These are phyloP conservation scores for Phoenicopterus ruber DNA, from an alignment of 2,113 vertebrate species.

Conservation along the genomic window DNA sequence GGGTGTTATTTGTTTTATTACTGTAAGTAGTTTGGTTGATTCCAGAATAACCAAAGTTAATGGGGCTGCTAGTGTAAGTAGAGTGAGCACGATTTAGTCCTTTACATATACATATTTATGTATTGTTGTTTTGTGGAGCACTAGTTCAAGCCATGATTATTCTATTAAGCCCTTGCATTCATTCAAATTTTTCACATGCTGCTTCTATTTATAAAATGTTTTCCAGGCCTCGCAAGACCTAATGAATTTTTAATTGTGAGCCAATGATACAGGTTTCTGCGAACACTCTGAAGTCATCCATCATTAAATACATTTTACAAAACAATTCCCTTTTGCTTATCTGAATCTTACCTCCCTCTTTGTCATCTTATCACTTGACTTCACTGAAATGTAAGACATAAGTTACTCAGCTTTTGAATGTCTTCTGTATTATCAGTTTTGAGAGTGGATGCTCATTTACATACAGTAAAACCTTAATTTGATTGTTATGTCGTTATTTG, in stretches of 20 bases:
- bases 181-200: slow-evolving; percentile 65
- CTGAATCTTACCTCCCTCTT: neutral
- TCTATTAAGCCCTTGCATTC: slow-evolving; percentile 47
- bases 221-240: slow-evolving; percentile 47
- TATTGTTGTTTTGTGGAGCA: slow-evolving; percentile 43
- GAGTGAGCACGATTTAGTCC: neutral
- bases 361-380: slow-evolving; percentile 19
- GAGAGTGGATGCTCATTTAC: neutral
- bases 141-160: slow-evolving; percentile 57
- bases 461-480: slow-evolving; percentile 13
- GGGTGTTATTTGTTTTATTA: slow-evolving; percentile 3
- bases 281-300: slow-evolving; percentile 27
- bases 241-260: slow-evolving; percentile 71
- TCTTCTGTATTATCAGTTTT: neutral
- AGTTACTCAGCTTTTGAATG: neutral
- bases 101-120: slow-evolving; percentile 43
- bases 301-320: slow-evolving; percentile 42
- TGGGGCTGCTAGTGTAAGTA: slow-evolving; percentile 1
- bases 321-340: slow-evolving; percentile 24
- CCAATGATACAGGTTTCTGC: neutral
- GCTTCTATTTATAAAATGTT: slow-evolving; percentile 65
- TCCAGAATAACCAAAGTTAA: slow-evolving; percentile 28
- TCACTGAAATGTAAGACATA: slow-evolving; percentile 9
- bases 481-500: neutral
- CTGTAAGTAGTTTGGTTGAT: neutral